Conservation (phyloP, 2,113 vertebrate species). For the Rhea pennata region DNA sequence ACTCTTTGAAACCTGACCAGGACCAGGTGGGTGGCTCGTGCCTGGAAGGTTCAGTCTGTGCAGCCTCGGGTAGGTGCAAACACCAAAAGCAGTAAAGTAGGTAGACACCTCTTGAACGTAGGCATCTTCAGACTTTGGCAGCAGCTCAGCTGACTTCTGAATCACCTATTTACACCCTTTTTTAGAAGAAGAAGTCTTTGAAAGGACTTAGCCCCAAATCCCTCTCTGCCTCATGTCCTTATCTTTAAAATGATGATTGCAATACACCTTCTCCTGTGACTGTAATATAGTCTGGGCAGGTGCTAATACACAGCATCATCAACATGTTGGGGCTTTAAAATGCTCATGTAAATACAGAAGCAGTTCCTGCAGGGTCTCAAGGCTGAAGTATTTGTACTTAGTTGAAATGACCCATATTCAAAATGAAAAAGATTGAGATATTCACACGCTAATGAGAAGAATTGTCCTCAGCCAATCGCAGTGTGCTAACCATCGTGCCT, state of each 20-base stretch:
- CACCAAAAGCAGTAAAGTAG: background rate
- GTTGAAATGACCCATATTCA: conserved; percentile 20
- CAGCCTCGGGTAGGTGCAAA: background rate
- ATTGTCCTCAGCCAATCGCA: background rate
- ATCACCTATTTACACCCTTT: background rate
- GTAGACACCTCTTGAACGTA: background rate
- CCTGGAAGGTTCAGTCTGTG: background rate
- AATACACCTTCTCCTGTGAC: background rate
- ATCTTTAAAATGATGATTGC: background rate
- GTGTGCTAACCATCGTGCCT: background rate
- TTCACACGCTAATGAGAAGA: conserved; percentile 35
- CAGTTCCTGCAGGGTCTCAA: background rate
- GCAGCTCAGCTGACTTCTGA: background rate
- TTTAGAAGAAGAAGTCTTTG: background rate
- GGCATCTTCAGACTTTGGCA: background rate
- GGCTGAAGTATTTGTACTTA: background rate
- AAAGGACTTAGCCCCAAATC: background rate
- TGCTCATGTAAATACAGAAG: background rate
- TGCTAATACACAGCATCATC: background rate
- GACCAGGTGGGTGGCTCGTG: background rate
- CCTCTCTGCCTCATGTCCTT: background rate
- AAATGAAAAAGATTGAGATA: conserved; percentile 7
- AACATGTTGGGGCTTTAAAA: background rate
- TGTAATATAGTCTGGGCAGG: fast-evolving
- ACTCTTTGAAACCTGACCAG: background rate